Conservation (phyloP, 2,888 invertebrate species). For the Drosophila acutilabella region DNA sequence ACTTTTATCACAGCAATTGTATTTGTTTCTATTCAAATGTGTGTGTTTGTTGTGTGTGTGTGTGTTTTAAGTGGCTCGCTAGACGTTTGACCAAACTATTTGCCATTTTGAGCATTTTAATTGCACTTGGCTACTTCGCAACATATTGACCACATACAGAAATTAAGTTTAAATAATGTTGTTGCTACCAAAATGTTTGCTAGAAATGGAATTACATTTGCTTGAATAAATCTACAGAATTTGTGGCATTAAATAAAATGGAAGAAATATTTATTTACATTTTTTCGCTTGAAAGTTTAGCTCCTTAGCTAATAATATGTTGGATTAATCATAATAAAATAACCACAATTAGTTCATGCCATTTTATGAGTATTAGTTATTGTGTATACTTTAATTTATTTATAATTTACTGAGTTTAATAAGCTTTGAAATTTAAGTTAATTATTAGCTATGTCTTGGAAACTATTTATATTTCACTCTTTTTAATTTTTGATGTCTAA, state of each 20-base stretch:
- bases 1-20: constrained; percentile 20
- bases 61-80: constrained; percentile 44
- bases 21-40: constrained; percentile 14
- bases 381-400: no score
- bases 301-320: background rate
- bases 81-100: constrained; percentile 34
- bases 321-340: no score
- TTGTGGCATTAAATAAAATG: background rate
- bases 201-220: background rate
- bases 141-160: constrained; percentile 37
- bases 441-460: no score
- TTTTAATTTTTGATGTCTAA: no score
- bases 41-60: constrained; percentile 10
- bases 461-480: no score
- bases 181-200: background rate
- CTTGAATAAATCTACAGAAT: background rate
- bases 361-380: no score
- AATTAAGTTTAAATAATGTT: constrained; percentile 30
- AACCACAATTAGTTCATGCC: no score
- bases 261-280: background rate
- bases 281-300: background rate
- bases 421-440: no score
- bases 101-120: constrained; percentile 39
- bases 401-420: no score
- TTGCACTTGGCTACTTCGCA: constrained; percentile 44